These are phyloP conservation scores for Spialia ferax DNA, from an alignment of 2,888 invertebrate species.

Conservation along the genomic window DNA sequence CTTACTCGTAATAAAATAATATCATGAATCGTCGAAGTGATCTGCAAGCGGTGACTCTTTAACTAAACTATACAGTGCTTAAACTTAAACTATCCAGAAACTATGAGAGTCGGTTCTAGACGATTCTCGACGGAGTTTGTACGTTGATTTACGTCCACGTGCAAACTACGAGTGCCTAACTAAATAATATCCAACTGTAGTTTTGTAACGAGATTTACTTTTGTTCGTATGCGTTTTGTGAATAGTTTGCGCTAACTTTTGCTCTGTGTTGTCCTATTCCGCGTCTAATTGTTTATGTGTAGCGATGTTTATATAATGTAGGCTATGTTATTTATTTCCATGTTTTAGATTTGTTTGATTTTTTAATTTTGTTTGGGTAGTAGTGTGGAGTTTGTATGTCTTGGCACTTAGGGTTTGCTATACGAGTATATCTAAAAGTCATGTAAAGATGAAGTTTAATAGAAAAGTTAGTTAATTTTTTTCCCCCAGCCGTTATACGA, in stretches of 20 bases:
- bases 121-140: constrained; percentile 16
- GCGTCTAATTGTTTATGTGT: constrained; percentile 11
- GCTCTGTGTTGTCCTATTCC: background rate
- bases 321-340: background rate
- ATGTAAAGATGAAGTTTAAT: too few species aligned
- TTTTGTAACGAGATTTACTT: constrained; percentile 36
- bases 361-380: background rate
- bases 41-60: background rate
- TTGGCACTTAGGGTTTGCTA: too few species aligned
- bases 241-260: constrained; percentile 12
- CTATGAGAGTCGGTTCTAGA: constrained; percentile 20
- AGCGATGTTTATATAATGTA: background rate
- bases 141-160: constrained; percentile 36
- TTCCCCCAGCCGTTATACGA: too few species aligned
- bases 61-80: constrained; percentile 22
- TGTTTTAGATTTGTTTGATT: background rate
- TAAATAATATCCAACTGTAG: constrained; percentile 30
- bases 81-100: constrained; percentile 26
- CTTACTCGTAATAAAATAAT: background rate
- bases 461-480: too few species aligned
- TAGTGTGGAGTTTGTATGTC: background rate
- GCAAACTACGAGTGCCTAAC: constrained; percentile 31
- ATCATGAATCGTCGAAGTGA: background rate
- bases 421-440: too few species aligned
- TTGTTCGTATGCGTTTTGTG: constrained; percentile 10